phyloP scores from a whole-genome alignment of 2,888 invertebrate genomes.

The Dryomyza anilis region DNA sequence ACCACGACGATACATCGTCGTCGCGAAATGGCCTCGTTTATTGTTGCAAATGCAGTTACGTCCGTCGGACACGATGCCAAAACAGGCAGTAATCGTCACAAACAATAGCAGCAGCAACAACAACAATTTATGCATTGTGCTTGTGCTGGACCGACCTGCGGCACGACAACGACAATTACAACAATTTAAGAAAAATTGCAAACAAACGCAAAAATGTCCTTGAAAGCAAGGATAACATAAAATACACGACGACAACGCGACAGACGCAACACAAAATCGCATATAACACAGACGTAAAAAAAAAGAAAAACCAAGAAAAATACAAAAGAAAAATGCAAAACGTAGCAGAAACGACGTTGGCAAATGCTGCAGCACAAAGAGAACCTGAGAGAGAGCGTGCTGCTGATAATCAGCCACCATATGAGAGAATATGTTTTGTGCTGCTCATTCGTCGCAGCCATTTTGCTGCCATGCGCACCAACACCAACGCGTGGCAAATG shows the following conservation, averaged over 20 bases:
- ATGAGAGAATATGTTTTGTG: conserved; percentile 1
- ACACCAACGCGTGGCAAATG: neutral
- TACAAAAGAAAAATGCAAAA: no score
- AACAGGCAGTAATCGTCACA: no score
- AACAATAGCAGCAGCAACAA: conserved; percentile 1
- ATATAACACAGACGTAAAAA: no score
- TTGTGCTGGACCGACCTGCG: neutral
- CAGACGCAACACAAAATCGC: neutral
- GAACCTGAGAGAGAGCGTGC: neutral
- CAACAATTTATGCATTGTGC: neutral
- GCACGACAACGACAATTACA: neutral
- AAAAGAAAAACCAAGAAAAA: neutral
- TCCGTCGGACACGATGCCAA: no score
- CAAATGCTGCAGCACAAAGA: neutral
- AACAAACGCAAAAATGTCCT: conserved; percentile 14
- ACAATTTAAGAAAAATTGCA: neutral
- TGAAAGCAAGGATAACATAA: conserved; percentile 25
- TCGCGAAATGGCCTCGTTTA: conserved; percentile 11
- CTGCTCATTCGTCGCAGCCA: conserved; percentile 23
- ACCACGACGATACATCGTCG: conserved; percentile 2
- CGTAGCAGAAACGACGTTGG: no score
- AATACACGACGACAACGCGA: neutral
- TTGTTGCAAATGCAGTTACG: conserved; percentile 16
- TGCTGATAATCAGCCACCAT: conserved; percentile 1
- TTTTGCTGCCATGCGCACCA: conserved; percentile 13